Conservation (phyloP, 2,113 vertebrate species). For the Tragelaphus imberbis region DNA sequence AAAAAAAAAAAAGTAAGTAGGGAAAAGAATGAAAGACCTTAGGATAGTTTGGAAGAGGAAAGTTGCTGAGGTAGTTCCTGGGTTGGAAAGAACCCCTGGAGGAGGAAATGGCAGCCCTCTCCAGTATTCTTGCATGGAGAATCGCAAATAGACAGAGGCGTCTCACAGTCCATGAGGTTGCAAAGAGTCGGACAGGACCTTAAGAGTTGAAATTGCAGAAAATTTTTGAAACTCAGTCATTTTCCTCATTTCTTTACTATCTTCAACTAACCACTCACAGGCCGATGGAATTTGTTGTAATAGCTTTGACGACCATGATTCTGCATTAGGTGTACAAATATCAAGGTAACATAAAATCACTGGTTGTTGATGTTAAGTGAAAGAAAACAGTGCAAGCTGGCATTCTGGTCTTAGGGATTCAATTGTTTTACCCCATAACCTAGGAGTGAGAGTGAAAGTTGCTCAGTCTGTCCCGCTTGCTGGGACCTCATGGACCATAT, state of each 20-base stretch:
- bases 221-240: not conserved
- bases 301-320: not conserved
- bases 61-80: not conserved
- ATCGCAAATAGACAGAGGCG: not conserved
- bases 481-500: not conserved
- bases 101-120: not conserved
- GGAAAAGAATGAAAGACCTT: not conserved
- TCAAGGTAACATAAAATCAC: not conserved
- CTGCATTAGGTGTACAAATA: not conserved
- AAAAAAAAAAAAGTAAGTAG: not conserved
- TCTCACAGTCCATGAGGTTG: not conserved
- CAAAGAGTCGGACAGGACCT: not conserved
- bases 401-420: not conserved
- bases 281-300: not conserved
- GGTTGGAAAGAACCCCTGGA: not conserved
- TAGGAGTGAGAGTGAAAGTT: not conserved
- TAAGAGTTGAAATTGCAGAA: not conserved
- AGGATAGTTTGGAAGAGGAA: not conserved
- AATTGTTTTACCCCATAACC: not conserved
- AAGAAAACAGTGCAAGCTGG: not conserved
- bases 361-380: not conserved
- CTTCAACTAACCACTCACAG: not conserved
- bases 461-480: not conserved
- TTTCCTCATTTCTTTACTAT: not conserved
- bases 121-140: not conserved